Conservation (phyloP, 2,888 invertebrate species). For the Myopa tessellatipennis region DNA sequence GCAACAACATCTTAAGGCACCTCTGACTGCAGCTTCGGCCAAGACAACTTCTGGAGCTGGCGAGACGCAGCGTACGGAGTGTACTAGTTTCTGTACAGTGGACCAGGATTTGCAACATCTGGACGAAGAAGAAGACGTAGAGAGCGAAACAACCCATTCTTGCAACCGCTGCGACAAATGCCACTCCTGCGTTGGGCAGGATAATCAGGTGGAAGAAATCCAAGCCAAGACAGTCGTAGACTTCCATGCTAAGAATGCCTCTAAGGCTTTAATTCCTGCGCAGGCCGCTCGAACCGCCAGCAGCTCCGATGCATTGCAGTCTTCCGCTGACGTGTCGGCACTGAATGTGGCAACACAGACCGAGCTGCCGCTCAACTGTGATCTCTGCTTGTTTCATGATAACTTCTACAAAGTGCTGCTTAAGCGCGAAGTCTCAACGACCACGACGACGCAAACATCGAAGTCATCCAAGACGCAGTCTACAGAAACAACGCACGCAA, state of each 20-base stretch:
- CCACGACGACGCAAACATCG: slow-evolving; percentile 65
- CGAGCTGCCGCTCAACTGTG: slow-evolving; percentile 64
- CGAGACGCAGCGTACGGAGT: slow-evolving; percentile 62
- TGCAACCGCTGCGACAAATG: slow-evolving; percentile 21
- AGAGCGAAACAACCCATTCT: slow-evolving; percentile 41
- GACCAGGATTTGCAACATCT: neutral
- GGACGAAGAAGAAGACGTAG: slow-evolving; percentile 39
- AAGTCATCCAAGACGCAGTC: slow-evolving; percentile 57
- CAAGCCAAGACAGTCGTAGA: neutral
- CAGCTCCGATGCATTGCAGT: neutral
- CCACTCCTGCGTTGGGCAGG: slow-evolving; percentile 11
- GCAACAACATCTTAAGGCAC: slow-evolving; percentile 60
- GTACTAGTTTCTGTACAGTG: neutral
- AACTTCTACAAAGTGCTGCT: slow-evolving; percentile 67
- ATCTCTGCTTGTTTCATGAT: slow-evolving; percentile 66
- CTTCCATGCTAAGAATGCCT: slow-evolving; percentile 43
- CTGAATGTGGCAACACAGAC: slow-evolving; percentile 66
- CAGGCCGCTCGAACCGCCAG: slow-evolving; percentile 27
- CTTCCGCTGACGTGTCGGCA: neutral
- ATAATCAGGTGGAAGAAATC: neutral
- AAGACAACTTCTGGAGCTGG: slow-evolving; percentile 55
- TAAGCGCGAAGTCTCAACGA: slow-evolving; percentile 66
- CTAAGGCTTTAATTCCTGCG: slow-evolving; percentile 57
- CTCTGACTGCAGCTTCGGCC: slow-evolving; percentile 50
- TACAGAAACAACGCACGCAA: slow-evolving; percentile 58